Evolutionary conservation across 2,888 invertebrate genomes (phyloP), one percentile per base, ranked within the genome.

Genomic region (Drosophila greeni): DNA sequence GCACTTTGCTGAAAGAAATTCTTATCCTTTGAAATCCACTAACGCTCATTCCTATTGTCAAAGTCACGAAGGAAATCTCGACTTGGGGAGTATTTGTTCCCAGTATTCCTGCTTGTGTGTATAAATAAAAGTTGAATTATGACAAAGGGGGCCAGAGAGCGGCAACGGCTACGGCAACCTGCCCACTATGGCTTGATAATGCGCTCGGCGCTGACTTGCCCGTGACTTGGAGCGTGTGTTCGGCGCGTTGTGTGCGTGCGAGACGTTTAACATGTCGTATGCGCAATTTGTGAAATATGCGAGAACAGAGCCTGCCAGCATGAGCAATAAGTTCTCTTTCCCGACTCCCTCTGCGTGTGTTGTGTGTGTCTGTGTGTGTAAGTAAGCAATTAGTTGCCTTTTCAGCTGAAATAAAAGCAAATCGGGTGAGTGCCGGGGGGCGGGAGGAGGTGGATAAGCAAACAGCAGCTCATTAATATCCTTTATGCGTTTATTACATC

Each of bases 261-360:
- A 58, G 76, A 70, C 78, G 75, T 73, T 81, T 73, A 77, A 73
- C 81, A 78, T 82, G 82, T 77, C 81, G 82, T 81, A 81, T 81
- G 78, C 76, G 82, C 78, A 81, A 82, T 82, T 82, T 82, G 77
- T 82, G 82, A 81, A 77, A 77, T 81, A 82, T 82, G 77, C 51
- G 72, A 66, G 62, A 66, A 66, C 70, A 64, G 49, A 70, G 61
- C 70, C 72, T 65, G 72, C 69, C 70, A 70, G 71, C 77, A 80
- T 73, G 65, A 75, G 77, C 77, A 80, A 76, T 79, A 81, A 78
- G 76, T 73, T 77, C 60, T 43, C 29, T 31, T 36, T 42, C 45
- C 39, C 16, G 34, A 12, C 33, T 29, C 45, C 16, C 18, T 29
- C 36, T 49, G 14, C 34, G n/a, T 23, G 23, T 23, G 40, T 2